Base-by-base conservation (phyloP, 2,888 invertebrate species). In the Orthosia cruda region DNA sequence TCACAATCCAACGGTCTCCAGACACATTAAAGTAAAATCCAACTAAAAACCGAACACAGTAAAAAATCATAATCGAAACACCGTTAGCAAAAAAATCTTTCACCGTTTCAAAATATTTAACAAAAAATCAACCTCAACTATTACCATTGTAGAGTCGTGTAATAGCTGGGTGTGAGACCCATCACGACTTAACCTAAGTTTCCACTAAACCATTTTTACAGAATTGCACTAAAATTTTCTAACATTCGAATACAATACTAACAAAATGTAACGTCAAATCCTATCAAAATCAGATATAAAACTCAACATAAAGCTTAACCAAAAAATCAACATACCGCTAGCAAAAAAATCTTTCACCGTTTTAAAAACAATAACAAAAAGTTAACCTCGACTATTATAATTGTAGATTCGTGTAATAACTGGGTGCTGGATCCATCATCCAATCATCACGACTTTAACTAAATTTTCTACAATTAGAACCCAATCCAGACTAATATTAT, bases 341-440 rank as follows among this genome's bases (percentile, higher is more conserved):
- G 15, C 64, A 55, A 61, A 73, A 77, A 40, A 65, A 72, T 16
- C 20, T 55, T 26, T 59, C 16, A 62, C 62, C 57, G 58, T 59
- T 62, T n/a, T 4, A 63, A 59, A 15, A 54, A 70, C 16, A 67
- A 26, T 13, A 61, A 65, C 11, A 73, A 68, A 78, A 68, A 72
- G 54, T 5, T 12, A 65, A 65, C 12, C 9, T 45, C 50, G 52
- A 9, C 70, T n/a, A 84, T 74, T 80, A 66, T 58, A 18, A 73
- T 72, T 70, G 63, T 70, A 71, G 59, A 75, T 9, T 59, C 52
- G 47, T 54, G 4, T 77, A 77, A 73, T 80, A 64, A 40, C 47
- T 64, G 52, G 74, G 74, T 58, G 80, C 52, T 64, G 74, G 58
- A 65, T 72, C 80, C 62, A 84, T 87, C 66, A 85, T n/a, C 69